Evolutionary conservation across 2,113 vertebrate genomes (phyloP).

Genomic region (Paedocypris sp.): DNA sequence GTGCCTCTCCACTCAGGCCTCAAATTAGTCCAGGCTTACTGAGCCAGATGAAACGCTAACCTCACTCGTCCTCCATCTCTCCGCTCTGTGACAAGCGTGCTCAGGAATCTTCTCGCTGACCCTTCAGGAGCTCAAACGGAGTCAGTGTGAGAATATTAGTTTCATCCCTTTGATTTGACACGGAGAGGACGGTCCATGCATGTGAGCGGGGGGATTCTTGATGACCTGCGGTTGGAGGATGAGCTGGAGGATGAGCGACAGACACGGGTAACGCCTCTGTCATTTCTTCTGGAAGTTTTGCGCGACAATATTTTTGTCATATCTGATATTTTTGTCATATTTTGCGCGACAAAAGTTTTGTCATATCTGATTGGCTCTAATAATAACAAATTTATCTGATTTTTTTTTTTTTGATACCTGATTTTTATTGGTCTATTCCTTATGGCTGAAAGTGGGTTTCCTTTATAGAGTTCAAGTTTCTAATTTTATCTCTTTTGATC

Average conservation of each 20-base stretch:
- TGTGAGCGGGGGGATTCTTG: background rate
- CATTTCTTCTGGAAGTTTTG: no score
- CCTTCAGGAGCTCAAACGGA: background rate
- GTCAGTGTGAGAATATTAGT: background rate
- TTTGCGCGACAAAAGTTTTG: no score
- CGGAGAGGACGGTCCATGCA: background rate
- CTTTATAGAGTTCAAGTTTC: no score
- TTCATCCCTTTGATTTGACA: constrained; percentile 3
- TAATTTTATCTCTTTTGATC: no score
- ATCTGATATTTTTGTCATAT: no score
- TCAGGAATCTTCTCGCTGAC: constrained; percentile 17
- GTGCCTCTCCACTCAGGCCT: constrained; percentile 54
- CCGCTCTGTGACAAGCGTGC: constrained; percentile 13
- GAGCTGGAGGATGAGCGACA: background rate
- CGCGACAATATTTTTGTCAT: no score
- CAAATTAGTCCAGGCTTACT: constrained; percentile 44
- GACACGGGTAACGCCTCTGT: no score
- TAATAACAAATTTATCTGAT: no score
- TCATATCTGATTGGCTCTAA: no score
- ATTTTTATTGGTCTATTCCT: no score
- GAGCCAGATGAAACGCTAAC: constrained; percentile 26
- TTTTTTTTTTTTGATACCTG: no score
- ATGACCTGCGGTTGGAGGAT: background rate
- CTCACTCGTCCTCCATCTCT: constrained; percentile 15
- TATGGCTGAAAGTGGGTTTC: no score